Percentiles rank a stretch among this genome's conserved stretches.
Conservation (phyloP, 2,888 invertebrate species). For the Anoplius nigerrimus region DNA sequence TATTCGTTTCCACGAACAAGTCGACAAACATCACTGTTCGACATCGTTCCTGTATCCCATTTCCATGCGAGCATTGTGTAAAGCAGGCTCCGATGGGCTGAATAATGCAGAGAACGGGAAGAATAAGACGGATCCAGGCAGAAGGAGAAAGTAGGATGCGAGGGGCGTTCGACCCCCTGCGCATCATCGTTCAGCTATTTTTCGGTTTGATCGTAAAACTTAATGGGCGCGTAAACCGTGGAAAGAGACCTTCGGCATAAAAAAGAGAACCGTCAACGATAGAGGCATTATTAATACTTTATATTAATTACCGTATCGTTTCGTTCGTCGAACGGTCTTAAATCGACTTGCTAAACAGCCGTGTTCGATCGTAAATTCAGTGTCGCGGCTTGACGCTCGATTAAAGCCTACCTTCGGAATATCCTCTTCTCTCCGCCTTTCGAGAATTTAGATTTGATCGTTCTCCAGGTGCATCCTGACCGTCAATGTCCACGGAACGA, state of each 20-base stretch:
- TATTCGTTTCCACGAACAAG: too few species aligned
- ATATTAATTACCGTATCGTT: conserved; percentile 72
- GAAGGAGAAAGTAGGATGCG: conserved; percentile 26
- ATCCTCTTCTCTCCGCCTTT: conserved; percentile 36
- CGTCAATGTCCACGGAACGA: too few species aligned
- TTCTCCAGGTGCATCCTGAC: too few species aligned
- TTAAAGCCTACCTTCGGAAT: conserved; percentile 66
- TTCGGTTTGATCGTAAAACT: conserved; percentile 73
- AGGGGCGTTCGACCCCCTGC: conserved; percentile 51
- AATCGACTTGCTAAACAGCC: conserved; percentile 67
- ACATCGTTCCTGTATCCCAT: too few species aligned
- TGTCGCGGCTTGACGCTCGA: conserved; percentile 65
- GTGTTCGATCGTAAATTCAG: conserved; percentile 67
- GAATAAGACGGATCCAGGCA: conserved; percentile 16
- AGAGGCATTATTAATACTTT: conserved; percentile 73
- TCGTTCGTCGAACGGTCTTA: conserved; percentile 67
- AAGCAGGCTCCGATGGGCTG: conserved; percentile 8
- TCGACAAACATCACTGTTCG: too few species aligned
- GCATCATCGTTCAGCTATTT: conserved; percentile 66
- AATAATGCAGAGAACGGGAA: conserved; percentile 26
- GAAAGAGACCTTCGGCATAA: conserved; percentile 68
- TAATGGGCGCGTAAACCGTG: conserved; percentile 72
- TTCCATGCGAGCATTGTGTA: too few species aligned
- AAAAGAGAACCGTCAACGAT: conserved; percentile 64
- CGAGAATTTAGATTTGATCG: conserved; percentile 19